Conservation (phyloP, 2,797 vertebrate genomes). For the Tadarida brasiliensis region DNA sequence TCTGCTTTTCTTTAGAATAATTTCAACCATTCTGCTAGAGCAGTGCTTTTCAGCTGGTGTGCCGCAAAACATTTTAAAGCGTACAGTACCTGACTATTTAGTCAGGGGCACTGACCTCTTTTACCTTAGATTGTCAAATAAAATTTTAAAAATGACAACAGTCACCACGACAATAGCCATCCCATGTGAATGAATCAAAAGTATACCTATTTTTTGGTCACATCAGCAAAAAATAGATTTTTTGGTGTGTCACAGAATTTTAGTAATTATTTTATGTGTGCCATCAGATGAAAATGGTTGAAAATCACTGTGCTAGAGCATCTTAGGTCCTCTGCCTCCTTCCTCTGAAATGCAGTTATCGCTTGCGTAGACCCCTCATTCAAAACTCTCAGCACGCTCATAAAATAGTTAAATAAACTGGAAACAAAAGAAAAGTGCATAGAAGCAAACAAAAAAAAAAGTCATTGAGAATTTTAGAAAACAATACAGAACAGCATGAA, state of each 20-base stretch:
- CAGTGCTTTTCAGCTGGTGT: neutral
- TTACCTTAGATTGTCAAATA: neutral
- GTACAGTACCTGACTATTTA: neutral
- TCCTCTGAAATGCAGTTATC: neutral
- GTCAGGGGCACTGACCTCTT: neutral
- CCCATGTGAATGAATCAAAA: neutral
- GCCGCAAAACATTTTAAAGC: neutral
- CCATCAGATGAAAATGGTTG: neutral
- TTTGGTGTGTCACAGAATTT: neutral
- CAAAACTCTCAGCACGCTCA: neutral
- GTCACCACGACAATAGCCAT: neutral
- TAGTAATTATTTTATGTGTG: neutral
- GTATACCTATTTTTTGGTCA: neutral
- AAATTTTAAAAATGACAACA: neutral
- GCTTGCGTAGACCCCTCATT: neutral
- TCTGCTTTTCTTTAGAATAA: neutral
- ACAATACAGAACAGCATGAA: neutral
- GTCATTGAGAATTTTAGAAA: neutral
- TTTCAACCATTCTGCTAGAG: neutral
- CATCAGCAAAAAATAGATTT: neutral
- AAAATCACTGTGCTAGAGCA: neutral
- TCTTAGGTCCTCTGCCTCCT: neutral
- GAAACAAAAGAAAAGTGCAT: neutral
- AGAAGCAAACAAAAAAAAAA: neutral
- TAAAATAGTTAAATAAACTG: rapidly evolving